Percentiles rank a stretch among this genome's conserved stretches.
Evolutionary conservation across 1,140 invertebrate species (phyloP).

Genomic region (Drosophila lini): DNA sequence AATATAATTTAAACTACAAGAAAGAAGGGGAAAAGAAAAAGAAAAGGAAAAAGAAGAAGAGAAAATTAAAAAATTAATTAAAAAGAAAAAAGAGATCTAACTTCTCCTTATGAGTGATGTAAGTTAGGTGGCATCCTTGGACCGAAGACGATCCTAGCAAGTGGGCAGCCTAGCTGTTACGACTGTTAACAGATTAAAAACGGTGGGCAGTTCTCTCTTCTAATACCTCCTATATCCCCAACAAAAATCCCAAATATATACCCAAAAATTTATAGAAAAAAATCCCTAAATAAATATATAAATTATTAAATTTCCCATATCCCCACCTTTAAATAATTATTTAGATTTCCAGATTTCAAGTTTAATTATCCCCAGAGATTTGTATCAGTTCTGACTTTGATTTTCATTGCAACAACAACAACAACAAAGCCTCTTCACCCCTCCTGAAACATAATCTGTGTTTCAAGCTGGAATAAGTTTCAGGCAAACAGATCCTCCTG

Average conservation of each 20-base stretch:
- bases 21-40: too few species aligned
- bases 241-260: not conserved
- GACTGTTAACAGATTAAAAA: too few species aligned
- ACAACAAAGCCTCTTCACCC: not conserved
- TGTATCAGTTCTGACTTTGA: not conserved
- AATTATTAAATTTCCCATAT: too few species aligned
- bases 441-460: not conserved
- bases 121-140: too few species aligned
- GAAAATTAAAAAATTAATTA: not conserved
- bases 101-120: too few species aligned
- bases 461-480: conserved; percentile 24
- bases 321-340: too few species aligned
- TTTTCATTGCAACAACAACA: not conserved
- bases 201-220: too few species aligned
- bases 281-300: not conserved
- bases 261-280: not conserved
- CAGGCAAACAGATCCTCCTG: conserved; percentile 1
- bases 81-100: too few species aligned
- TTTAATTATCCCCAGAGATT: not conserved
- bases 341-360: not conserved
- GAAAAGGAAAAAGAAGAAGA: too few species aligned
- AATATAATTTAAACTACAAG: not conserved
- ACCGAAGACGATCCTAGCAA: not conserved
- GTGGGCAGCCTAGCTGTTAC: not conserved
- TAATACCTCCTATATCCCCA: too few species aligned